Base-by-base conservation (phyloP, 2,888 invertebrate genomes). In the Tinea trinotella region DNA sequence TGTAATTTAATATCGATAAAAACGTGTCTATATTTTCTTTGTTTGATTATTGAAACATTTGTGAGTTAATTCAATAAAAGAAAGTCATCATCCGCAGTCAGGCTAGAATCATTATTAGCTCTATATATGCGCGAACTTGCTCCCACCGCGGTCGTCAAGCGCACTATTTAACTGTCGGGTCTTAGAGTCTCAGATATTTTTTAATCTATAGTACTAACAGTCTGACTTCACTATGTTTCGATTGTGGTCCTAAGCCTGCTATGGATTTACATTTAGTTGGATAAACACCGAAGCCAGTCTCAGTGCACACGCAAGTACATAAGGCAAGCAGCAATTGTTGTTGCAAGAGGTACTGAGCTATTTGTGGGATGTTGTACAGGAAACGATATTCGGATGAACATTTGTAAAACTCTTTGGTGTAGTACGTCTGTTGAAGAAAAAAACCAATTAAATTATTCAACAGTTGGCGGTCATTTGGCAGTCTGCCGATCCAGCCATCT, bases 261-360 rank as follows among this genome's bases (percentile, higher is more conserved):
- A 88, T 71, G 0, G 94, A 88, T 35, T 88, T 76, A 13, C 89
- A 87, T 48, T 77, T 84, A 0, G 75, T 75, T 0, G 96, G 96
- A 72, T 96, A 97, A n/a, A 93, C 91, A 2, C 96, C 97, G 30
- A 97, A 86, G 0, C 94, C 94, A 0, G 93, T 89, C 75, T 93
- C 92, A 44, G 93, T 92, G 64, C 93, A 96, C 22, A 93, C 92
- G 63, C 92, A 91, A 64, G 96, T 95, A 1, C 94, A 92, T 58
- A 96, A 72, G 56, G 91, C 80, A 88, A 95, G 90, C 1, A 94
- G 90, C 48, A 90, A 88, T 70, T 94, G 94, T 58, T 92, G 88
- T 54, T 94, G 85, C 74, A 93, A 88, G 44, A 93, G 89, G 71
- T 93, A 95, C 64, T 89, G 90, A 56, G 91, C 79, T 66, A 96